phyloP scores from a whole-genome alignment of 2,888 invertebrate species.

The Furcula furcula region DNA sequence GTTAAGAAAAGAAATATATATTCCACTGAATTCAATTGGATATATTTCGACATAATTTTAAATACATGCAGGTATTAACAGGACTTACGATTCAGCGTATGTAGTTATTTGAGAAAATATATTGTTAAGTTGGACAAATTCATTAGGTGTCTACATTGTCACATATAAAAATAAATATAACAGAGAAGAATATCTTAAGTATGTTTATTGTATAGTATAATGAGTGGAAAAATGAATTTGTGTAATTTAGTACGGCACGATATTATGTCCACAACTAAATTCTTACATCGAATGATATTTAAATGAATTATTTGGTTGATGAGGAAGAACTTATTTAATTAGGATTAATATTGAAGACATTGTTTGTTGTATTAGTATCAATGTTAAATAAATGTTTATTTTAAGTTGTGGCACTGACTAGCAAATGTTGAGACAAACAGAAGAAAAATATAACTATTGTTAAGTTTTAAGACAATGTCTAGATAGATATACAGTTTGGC shows the following conservation, averaged over 20 bases:
- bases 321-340: constrained; percentile 14
- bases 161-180: neutral
- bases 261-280: neutral
- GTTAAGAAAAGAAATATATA: too few relatives aligned
- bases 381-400: constrained; percentile 43
- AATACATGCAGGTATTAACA: too few relatives aligned
- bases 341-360: constrained; percentile 46
- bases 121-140: neutral
- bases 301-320: constrained; percentile 9
- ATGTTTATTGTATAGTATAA: neutral
- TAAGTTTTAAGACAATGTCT: too few relatives aligned
- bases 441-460: too few relatives aligned
- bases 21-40: too few relatives aligned
- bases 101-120: too few relatives aligned
- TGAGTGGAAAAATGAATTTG: constrained; percentile 11
- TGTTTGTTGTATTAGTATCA: constrained; percentile 45
- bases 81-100: too few relatives aligned
- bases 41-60: too few relatives aligned
- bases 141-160: neutral
- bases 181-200: too few relatives aligned
- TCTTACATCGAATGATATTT: constrained; percentile 14
- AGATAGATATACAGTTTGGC: constrained; percentile 1
- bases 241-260: neutral
- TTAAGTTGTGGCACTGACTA: constrained; percentile 24
- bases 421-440: too few relatives aligned